A percentile compares a stretch with the other conserved stretches of the same genome.
Conservation (phyloP, 2,113 vertebrate species). For the Hucho hucho region DNA sequence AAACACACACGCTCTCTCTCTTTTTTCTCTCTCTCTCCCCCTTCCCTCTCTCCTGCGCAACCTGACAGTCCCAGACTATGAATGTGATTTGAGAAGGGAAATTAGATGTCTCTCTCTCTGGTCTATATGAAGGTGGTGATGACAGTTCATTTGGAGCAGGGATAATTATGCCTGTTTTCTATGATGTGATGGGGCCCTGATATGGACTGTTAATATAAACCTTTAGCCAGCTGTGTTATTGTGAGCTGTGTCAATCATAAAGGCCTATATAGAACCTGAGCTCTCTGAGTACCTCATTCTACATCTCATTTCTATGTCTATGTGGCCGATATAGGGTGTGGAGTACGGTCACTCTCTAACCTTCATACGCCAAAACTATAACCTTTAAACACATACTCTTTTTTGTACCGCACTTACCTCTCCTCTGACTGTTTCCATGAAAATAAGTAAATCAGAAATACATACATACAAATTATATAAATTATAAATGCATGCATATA, state of each 20-base stretch:
- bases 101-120: conserved; percentile 40
- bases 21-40: conserved; percentile 50
- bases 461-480: no score
- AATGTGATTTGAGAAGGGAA: conserved; percentile 61
- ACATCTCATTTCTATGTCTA: no score
- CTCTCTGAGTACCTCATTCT: conserved; percentile 4
- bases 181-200: conserved; percentile 70
- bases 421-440: no score
- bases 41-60: conserved; percentile 60
- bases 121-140: conserved; percentile 73
- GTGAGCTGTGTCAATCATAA: conserved; percentile 70
- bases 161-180: conserved; percentile 75
- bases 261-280: conserved; percentile 59
- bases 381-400: neutral
- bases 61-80: conserved; percentile 81
- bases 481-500: no score
- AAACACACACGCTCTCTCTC: neutral
- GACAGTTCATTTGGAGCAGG: conserved; percentile 75
- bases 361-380: no score
- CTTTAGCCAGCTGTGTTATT: conserved; percentile 78
- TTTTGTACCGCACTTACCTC: no score
- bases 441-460: no score
- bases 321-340: no score
- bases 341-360: no score
- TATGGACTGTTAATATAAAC: conserved; percentile 80